Conservation (phyloP, 2,113 vertebrate genomes). For the Sturnira hondurensis region DNA sequence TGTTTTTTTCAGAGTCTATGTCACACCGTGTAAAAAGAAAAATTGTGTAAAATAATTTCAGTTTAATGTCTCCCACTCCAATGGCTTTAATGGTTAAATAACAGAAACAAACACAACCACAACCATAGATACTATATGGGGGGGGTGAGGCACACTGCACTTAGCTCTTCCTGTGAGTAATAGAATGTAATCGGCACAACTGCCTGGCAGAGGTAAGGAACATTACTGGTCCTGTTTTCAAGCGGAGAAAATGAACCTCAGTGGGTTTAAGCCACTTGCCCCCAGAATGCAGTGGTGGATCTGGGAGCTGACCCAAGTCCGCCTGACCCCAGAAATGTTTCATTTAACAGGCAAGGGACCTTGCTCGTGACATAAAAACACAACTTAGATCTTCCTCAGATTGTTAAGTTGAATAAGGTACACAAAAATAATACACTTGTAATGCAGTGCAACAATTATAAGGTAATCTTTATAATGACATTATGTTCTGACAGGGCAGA, state of each 20-base stretch:
- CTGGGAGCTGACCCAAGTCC: background rate
- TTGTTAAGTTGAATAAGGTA: background rate
- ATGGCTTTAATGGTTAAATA: background rate
- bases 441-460: background rate
- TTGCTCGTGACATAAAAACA: background rate
- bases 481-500: background rate
- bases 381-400: background rate
- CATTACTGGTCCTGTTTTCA: background rate
- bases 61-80: background rate
- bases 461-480: background rate
- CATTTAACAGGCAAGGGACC: background rate
- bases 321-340: background rate
- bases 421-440: background rate
- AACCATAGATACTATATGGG: background rate
- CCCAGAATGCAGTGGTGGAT: background rate
- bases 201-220: background rate
- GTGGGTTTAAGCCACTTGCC: background rate
- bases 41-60: background rate
- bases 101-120: background rate
- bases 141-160: background rate
- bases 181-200: background rate
- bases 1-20: background rate
- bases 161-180: background rate
- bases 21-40: background rate
- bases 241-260: background rate